Percentiles rank a stretch among this genome's conserved stretches.
Evolutionary conservation across 1,140 invertebrate genomes (phyloP).

Genomic region (Eupeodes corollae): DNA sequence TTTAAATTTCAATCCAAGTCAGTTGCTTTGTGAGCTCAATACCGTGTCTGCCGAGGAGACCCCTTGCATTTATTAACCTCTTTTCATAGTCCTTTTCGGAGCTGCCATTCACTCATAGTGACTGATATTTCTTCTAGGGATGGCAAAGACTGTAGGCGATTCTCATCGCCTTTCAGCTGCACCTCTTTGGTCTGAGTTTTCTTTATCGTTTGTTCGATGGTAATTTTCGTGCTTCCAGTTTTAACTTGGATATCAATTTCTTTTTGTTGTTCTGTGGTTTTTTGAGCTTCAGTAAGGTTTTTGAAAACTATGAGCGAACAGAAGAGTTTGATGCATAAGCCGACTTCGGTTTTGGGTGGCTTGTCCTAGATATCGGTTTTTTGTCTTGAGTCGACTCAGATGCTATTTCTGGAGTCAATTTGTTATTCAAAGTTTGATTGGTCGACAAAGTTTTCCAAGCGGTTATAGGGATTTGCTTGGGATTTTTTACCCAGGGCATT

Average conservation of each 20-base stretch:
- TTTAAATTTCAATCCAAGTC: slow-evolving; percentile 25
- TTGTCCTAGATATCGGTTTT: slow-evolving; percentile 7
- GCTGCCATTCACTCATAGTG: slow-evolving; percentile 22
- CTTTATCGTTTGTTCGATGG: neutral
- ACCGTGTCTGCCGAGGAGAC: neutral
- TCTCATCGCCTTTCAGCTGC: neutral
- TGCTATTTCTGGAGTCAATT: neutral
- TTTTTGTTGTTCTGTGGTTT: slow-evolving; percentile 8
- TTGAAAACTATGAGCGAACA: slow-evolving; percentile 27
- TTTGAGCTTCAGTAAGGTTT: slow-evolving; percentile 21
- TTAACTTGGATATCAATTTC: neutral
- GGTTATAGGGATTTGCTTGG: neutral
- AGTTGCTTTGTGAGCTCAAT: slow-evolving; percentile 10
- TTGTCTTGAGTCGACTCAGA: neutral
- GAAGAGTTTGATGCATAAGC: slow-evolving; percentile 29
- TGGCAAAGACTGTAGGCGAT: neutral
- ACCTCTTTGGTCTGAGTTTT: neutral
- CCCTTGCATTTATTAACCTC: slow-evolving; percentile 3
- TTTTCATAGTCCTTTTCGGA: slow-evolving; percentile 32
- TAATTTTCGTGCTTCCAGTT: slow-evolving; percentile 13
- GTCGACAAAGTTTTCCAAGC: neutral
- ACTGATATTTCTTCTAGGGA: slow-evolving; percentile 11
- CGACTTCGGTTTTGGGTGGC: slow-evolving; percentile 12
- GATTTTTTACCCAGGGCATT: neutral
- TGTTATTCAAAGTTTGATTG: slow-evolving; percentile 12